phyloP scores from a whole-genome alignment of 2,888 invertebrate genomes.

The Pinctada fucata region DNA sequence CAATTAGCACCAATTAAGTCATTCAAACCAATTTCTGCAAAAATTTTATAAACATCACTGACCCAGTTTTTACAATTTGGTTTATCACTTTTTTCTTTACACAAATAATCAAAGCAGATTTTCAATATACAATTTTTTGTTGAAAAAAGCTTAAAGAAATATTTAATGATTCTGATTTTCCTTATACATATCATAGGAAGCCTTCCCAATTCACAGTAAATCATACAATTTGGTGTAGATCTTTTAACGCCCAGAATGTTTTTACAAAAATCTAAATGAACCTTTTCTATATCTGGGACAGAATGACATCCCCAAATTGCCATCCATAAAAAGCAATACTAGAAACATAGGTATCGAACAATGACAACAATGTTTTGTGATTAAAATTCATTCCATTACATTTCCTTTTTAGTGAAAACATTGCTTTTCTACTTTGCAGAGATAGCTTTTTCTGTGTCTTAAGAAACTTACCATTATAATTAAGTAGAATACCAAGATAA shows the following conservation, averaged over 20 bases:
- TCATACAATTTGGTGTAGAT: conserved; percentile 7
- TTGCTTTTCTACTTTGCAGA: no score
- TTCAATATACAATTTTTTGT: conserved; percentile 8
- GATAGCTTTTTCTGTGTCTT: background rate
- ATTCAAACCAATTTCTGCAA: no score
- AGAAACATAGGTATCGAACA: conserved; percentile 25
- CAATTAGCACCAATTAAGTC: no score
- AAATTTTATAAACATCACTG: no score
- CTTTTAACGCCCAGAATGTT: conserved; percentile 15
- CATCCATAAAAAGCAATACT: conserved; percentile 15
- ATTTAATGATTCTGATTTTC: conserved; percentile 28
- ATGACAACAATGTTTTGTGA: no score
- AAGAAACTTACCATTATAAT: conserved; percentile 8
- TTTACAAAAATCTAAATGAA: conserved; percentile 29
- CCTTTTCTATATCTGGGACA: conserved; percentile 23
- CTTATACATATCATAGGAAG: conserved; percentile 8
- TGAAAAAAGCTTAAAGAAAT: conserved; percentile 19
- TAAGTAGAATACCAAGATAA: background rate
- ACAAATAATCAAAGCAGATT: no score
- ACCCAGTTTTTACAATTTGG: no score
- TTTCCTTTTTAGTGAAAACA: no score
- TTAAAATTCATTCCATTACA: no score
- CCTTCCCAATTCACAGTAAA: conserved; percentile 32
- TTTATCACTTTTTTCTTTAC: no score
- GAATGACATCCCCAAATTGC: conserved; percentile 35